phyloP scores from a whole-genome alignment of 2,113 vertebrate genomes.

The Puffinus mauretanicus region DNA sequence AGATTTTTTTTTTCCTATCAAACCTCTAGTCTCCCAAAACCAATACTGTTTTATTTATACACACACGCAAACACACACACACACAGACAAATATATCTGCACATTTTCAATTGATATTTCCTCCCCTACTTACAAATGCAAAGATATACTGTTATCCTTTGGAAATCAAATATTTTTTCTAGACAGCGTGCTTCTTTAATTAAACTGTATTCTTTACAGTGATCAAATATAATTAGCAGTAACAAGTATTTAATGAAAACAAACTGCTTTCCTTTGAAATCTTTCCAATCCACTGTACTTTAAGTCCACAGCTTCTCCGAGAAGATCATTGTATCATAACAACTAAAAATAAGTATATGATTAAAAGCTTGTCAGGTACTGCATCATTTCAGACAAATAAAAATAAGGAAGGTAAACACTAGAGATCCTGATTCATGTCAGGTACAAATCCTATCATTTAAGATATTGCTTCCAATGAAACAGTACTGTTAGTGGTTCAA shows the following conservation, averaged over 20 bases:
- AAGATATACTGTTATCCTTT: conserved; percentile 62
- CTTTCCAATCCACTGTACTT: conserved; percentile 45
- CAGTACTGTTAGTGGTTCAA: background rate
- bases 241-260: conserved; percentile 77
- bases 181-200: conserved; percentile 67
- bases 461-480: conserved; percentile 5
- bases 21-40: background rate
- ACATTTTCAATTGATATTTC: conserved; percentile 31
- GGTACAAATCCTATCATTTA: conserved; percentile 5
- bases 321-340: background rate
- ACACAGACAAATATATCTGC: background rate
- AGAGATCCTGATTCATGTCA: background rate
- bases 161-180: conserved; percentile 71
- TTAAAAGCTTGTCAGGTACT: conserved; percentile 5
- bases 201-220: conserved; percentile 73
- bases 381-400: background rate
- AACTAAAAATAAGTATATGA: background rate
- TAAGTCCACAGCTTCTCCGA: conserved; percentile 37
- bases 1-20: background rate
- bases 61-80: background rate
- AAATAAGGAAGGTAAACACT: conserved; percentile 11
- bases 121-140: conserved; percentile 34
- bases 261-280: conserved; percentile 69
- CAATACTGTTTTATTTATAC: conserved; percentile 3
- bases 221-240: conserved; percentile 74